Base-by-base conservation (phyloP, 2,888 invertebrate genomes). In the Drosophila quasianomalipes region DNA sequence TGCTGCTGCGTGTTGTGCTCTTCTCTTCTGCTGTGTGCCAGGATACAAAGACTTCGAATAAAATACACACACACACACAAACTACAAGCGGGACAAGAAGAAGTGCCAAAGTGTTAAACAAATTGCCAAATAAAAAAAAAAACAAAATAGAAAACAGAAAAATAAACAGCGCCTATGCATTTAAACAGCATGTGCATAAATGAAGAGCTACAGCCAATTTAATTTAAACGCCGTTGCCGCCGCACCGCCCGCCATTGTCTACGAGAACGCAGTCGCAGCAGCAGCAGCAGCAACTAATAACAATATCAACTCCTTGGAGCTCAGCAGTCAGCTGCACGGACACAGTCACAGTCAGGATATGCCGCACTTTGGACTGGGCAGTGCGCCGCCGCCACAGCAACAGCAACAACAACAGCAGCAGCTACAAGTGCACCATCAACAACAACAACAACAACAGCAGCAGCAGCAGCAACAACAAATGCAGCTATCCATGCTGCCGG, bases 321-420 rank as follows among this genome's bases (percentile, higher is more conserved):
- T 74, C 35, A 89, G 63, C 44, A 89, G 63, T 66, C 89, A 85
- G 59, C 71, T 81, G 52, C 83, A 89, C 69, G 76, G 47, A 75
- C 81, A 61, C 74, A 66, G 44, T 44, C 87, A 78, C 68, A 80
- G 81, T 78, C 91, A 79, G 87, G 91, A 91, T 79, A 93, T 93
- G 93, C 93, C 93, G 75, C 93, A 93, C 86, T 93, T 93, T 86
- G 93, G 93, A 78, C 80, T 92, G 67, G 95, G 96, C 77, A 95
- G 87, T 62, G 87, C 79, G 73, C 90, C 91, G 73, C 89, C 85
- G 78, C 61, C 85, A 71, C 76, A 66, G 52, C 85, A 87, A 47
- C 78, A 78, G n/a, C 77, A 69, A 26, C 72, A 85, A 64, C 31
- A 76, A 74, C 87, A 82, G 37, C 84, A 79, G 16, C 83, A 75